These are phyloP conservation scores for Crenichthys baileyi DNA, from an alignment of 2,797 vertebrate genomes.

Conservation along the genomic window DNA sequence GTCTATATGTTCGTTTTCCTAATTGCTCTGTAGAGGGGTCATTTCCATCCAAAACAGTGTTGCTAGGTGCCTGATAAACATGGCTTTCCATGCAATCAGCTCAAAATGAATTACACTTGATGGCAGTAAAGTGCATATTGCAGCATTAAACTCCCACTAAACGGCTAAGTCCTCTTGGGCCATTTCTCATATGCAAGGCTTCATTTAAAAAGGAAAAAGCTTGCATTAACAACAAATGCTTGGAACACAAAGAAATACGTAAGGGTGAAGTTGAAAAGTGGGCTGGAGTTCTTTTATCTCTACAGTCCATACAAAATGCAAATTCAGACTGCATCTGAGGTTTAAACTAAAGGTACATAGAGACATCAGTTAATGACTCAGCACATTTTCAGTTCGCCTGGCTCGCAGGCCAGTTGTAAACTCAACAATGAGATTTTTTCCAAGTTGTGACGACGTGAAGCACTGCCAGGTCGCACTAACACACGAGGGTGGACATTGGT, in stretches of 20 bases:
- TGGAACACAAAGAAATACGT: slow-evolving; percentile 67
- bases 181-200: slow-evolving; percentile 64
- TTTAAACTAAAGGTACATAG: background rate
- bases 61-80: slow-evolving; percentile 79
- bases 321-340: background rate
- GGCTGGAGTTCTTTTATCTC: slow-evolving; percentile 47
- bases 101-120: slow-evolving; percentile 74
- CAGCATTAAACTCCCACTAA: slow-evolving; percentile 61
- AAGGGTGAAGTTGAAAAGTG: slow-evolving; percentile 53
- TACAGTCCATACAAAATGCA: slow-evolving; percentile 5
- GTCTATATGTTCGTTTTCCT: slow-evolving; percentile 69
- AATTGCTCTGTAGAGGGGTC: slow-evolving; percentile 75
- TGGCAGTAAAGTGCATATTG: slow-evolving; percentile 71
- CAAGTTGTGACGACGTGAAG: background rate
- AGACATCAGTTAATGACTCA: background rate
- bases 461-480: background rate
- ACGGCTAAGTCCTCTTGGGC: slow-evolving; percentile 54
- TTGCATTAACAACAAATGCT: slow-evolving; percentile 66
- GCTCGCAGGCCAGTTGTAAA: background rate
- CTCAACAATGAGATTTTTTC: background rate
- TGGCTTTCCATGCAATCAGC: slow-evolving; percentile 70
- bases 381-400: background rate
- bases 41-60: slow-evolving; percentile 77
- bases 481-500: background rate
- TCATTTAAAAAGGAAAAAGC: slow-evolving; percentile 65